Evolutionary conservation across 1,140 invertebrate species (phyloP).

Genomic region (Triops cancriformis): DNA sequence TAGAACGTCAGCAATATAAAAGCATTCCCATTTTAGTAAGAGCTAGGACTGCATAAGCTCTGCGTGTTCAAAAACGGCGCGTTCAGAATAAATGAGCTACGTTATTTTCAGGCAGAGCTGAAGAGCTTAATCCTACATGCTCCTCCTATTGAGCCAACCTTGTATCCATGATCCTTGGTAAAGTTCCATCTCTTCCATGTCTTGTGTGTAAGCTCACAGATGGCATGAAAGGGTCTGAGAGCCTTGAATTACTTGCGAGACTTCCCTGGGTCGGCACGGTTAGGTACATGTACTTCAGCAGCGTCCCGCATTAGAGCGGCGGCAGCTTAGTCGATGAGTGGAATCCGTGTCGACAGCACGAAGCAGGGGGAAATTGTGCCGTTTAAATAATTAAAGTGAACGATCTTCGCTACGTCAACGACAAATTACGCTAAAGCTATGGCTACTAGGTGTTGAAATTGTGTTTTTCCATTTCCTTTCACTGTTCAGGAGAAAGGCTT

Average conservation of each 20-base stretch:
- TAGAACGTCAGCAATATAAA: too few species aligned
- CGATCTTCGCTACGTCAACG: neutral
- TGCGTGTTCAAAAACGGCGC: too few species aligned
- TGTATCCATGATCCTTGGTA: too few species aligned
- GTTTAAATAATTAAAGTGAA: neutral
- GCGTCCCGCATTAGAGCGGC: neutral
- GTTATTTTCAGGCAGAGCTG: too few species aligned
- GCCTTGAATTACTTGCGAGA: neutral
- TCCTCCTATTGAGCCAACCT: too few species aligned
- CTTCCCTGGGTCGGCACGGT: neutral
- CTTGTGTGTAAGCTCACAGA: neutral
- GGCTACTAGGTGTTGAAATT: neutral
- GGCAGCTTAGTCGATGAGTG: slow-evolving; percentile 3
- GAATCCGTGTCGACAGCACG: neutral
- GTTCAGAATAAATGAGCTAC: too few species aligned
- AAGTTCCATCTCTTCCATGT: too few species aligned
- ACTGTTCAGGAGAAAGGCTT: too few species aligned
- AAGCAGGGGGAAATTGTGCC: neutral
- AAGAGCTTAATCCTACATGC: too few species aligned
- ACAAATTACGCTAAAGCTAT: neutral
- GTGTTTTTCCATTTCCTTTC: too few species aligned
- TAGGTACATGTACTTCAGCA: neutral
- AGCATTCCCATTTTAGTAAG: too few species aligned
- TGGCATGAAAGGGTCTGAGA: neutral
- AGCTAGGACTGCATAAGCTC: too few species aligned